phyloP scores from a whole-genome alignment of 2,113 vertebrate genomes.

The Callorhinus ursinus region DNA sequence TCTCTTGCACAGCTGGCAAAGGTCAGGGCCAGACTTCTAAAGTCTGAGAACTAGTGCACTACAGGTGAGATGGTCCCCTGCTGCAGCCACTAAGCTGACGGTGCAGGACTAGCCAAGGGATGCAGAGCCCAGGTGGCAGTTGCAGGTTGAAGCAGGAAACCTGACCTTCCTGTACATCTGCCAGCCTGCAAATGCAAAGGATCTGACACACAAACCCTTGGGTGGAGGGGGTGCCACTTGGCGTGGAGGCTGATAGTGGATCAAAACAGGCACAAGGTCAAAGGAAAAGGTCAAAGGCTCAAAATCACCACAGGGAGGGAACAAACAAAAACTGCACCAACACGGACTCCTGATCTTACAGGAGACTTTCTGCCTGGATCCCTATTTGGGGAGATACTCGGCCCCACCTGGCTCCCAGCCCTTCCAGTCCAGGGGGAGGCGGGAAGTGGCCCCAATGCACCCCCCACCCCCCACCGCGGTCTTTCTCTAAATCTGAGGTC shows the following conservation, averaged over 20 bases:
- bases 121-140: too few species aligned
- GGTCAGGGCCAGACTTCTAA: background rate
- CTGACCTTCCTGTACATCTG: too few species aligned
- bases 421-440: background rate
- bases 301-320: constrained; percentile 76
- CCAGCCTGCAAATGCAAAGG: background rate
- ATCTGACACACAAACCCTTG: background rate
- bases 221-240: background rate
- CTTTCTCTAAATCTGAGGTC: background rate
- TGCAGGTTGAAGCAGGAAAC: too few species aligned
- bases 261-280: constrained; percentile 82
- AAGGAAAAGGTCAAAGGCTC: constrained; percentile 87
- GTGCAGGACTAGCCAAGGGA: too few species aligned
- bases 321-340: constrained; percentile 63
- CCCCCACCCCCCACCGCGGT: too few species aligned
- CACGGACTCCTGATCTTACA: background rate
- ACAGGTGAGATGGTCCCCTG: background rate
- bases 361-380: background rate
- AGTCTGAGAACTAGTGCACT: background rate
- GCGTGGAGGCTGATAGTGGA: constrained; percentile 28
- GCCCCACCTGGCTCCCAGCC: background rate
- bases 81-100: too few species aligned
- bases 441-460: background rate
- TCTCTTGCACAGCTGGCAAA: too few species aligned
- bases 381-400: background rate